Conservation (phyloP, 2,797 vertebrate genomes). For the Bovichtus diacanthus region DNA sequence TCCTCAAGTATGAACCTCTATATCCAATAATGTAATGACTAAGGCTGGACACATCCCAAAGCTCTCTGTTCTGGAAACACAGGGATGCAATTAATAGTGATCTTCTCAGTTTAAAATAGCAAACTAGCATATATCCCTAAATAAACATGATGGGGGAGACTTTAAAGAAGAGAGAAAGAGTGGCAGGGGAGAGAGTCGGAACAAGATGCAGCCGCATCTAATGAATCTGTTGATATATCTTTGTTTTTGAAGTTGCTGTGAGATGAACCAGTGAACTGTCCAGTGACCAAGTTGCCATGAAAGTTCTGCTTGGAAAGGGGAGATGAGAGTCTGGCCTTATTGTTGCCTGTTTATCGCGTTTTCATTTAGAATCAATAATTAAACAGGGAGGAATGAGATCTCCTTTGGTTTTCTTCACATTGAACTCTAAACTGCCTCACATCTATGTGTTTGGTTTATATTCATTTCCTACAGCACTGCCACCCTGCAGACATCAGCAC, state of each 20-base stretch:
- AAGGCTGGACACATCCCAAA: background rate
- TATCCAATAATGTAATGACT: background rate
- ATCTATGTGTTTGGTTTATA: constrained; percentile 18
- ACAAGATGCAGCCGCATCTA: constrained; percentile 17
- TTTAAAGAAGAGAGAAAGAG: background rate
- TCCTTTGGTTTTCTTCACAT: background rate
- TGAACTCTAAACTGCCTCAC: constrained; percentile 16
- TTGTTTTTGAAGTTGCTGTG: constrained; percentile 14
- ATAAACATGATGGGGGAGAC: background rate
- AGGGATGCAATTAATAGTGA: background rate
- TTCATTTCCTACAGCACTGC: constrained; percentile 22
- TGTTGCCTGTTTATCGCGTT: constrained; percentile 12
- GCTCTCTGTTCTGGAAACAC: background rate
- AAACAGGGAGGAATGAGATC: background rate
- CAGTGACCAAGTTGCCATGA: constrained; percentile 21
- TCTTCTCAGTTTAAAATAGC: background rate
- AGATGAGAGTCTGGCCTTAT: constrained; percentile 4
- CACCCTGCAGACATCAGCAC: constrained; percentile 65
- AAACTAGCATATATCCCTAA: background rate
- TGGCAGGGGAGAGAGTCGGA: constrained; percentile 2
- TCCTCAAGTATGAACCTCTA: background rate
- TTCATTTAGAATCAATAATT: constrained; percentile 29
- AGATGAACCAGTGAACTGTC: constrained; percentile 38
- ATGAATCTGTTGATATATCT: constrained; percentile 19
- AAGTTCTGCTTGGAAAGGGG: constrained; percentile 13